Base-by-base conservation (phyloP, 2,113 vertebrate genomes). In the Anguilla japonica region DNA sequence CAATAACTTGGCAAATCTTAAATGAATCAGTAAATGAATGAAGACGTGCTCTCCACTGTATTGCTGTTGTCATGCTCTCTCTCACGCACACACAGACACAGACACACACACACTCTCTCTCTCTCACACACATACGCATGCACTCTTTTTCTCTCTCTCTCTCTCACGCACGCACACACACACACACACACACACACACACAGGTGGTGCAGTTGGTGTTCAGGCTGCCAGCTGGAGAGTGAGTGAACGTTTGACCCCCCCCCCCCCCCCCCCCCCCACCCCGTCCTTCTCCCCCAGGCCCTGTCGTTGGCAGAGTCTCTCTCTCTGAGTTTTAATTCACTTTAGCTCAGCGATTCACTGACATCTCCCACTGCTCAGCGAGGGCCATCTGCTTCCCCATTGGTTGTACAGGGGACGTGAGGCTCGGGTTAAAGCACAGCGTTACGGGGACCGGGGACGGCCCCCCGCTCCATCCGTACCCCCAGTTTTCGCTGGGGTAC, bases 381-480 rank as follows among this genome's bases (percentile, higher is more conserved):
- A 90, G 50, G 84, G 90, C 93, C 92, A 94, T 94, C 92, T 94
- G 92, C 92, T 92, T 81, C 84, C 84, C 87, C 89, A 81, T 22
- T 9, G 34, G 29, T 26, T 20, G 8, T 26, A 5, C 18, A 0
- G 26, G 29, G 82, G 46, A 60, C 18, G 53, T 50, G 29, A 83
- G 29, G 39, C 4, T 7, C 34, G 8, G 57, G 82, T 57, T n/a
- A 46, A 26, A 34, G 34, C 34, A 1, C 34, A 26, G 26, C 34
- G 3, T 15, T 40, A 0, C 3, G 79, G 79, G 15, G n/a, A 53
- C 9, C 50, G 13, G 50, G 50, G 50, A 14, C 8, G 50, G 8
- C 9, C 50, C 50, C 50, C 50, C 7, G 13, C 50, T 53, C 50
- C 8, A 53, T 14, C 50, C 50, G 13, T 53, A n/a, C 81, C 81